Evolutionary conservation across 1,140 invertebrate species (phyloP), one percentile per base, ranked within the genome.

Genomic region (Batillaria attramentaria): DNA sequence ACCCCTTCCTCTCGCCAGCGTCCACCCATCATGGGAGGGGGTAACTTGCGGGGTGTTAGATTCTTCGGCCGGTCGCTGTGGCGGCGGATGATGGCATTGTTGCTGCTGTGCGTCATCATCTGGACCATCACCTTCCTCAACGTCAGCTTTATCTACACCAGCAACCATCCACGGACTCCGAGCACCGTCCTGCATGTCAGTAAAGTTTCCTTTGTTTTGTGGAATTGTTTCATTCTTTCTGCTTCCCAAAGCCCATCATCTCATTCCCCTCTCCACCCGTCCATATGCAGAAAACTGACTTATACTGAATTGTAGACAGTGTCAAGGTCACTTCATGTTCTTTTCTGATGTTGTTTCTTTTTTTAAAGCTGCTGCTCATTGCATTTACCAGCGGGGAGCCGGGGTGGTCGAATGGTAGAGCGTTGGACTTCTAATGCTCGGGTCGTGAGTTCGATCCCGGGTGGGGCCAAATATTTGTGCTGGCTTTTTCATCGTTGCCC

Each of bases 141-240:
- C 57, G 70, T 87, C 62, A 76, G 82, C 50, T 43, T 81, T 72
- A 57, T 77, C 69, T 50, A 83, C 72, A 37, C 42, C 13, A 77
- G 62, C 46, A 68, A 46, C 3, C 68, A 60, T 3, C 80, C 65
- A 37, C 75, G 70, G 33, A 81, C 79, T 50, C 80, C 83, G 39
- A 85, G 82, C 41, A 82, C 82, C 50, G 75, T 84, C 33, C 57
- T 85, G 31, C 81, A 84, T 81, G 84, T 85, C 60, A 46, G 79
- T 69, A 60, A 43, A 66, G 10, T 2, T 31, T 39, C 43, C 2
- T 77, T 0, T 24, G 33, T 31, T 1, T 37, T 31, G 18, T 39
- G 18, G 18, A 70, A 39, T 10, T 31, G 10, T 66, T 31, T 35
- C 33, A 33, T 13, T 39, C 37, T 70, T 18, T 70, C 20, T 35